These are phyloP conservation scores for Cynoglossus semilaevis DNA, from an alignment of 2,113 vertebrate species.

Conservation along the genomic window DNA sequence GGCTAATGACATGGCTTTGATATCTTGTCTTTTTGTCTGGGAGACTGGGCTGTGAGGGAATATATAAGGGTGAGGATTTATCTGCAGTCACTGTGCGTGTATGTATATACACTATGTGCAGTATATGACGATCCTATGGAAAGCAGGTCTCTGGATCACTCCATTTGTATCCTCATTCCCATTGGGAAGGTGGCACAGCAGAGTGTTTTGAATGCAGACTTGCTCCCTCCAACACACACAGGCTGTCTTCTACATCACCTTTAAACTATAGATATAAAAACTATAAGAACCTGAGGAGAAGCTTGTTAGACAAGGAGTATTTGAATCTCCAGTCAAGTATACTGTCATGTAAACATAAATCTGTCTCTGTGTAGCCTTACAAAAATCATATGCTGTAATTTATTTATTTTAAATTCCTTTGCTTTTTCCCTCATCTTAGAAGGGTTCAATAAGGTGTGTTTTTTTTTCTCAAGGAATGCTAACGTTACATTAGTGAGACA, in stretches of 20 bases:
- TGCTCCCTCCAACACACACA: conserved; percentile 11
- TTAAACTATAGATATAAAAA: conserved; percentile 64
- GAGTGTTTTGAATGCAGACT: conserved; percentile 70
- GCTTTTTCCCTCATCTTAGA: not conserved
- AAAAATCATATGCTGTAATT: too few species aligned
- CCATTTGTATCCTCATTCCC: conserved; percentile 65
- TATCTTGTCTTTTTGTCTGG: conserved; percentile 52
- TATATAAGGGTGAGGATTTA: conserved; percentile 25
- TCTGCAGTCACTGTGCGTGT: conserved; percentile 20
- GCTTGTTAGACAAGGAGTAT: too few species aligned
- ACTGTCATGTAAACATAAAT: too few species aligned
- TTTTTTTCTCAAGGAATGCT: not conserved
- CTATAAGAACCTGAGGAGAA: too few species aligned
- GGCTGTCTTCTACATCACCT: conserved; percentile 34
- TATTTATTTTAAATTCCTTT: not conserved
- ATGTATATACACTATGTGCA: conserved; percentile 25
- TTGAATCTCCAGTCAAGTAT: too few species aligned
- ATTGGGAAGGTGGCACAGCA: conserved; percentile 46
- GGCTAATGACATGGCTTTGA: conserved; percentile 58
- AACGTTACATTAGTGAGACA: not conserved
- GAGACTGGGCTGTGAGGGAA: conserved; percentile 38
- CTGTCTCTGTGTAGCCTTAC: too few species aligned
- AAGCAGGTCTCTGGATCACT: conserved; percentile 40
- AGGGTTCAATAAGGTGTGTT: not conserved
- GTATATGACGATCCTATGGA: conserved; percentile 47